These are phyloP conservation scores for Balaenoptera acutorostrata DNA, from an alignment of 2,113 vertebrate genomes.

Conservation along the genomic window DNA sequence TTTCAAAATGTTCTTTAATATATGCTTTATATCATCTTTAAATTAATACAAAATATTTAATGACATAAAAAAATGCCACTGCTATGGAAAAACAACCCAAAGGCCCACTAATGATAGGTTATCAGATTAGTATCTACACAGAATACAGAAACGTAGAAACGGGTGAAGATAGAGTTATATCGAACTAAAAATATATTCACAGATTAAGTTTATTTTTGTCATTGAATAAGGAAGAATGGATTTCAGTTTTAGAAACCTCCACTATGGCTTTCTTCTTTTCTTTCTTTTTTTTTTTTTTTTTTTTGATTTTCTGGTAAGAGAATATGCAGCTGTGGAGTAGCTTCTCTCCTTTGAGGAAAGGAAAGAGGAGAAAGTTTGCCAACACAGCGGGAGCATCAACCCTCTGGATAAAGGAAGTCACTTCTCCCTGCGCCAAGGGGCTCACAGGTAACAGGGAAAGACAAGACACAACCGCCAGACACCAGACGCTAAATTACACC, in stretches of 20 bases:
- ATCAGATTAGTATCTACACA: neutral
- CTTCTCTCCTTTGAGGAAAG: neutral
- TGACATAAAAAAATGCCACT: neutral
- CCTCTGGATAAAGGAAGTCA: neutral
- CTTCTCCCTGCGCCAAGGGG: neutral
- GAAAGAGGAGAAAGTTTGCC: neutral
- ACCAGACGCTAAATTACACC: neutral
- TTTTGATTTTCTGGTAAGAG: neutral
- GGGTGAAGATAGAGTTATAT: neutral
- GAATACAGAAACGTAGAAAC: neutral
- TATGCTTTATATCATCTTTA: neutral
- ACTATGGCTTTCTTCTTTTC: neutral
- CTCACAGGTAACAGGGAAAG: neutral
- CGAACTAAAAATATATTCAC: neutral
- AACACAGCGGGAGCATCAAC: too few species aligned
- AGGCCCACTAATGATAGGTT: neutral
- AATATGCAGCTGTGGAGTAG: neutral
- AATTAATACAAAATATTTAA: neutral
- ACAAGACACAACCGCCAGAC: neutral
- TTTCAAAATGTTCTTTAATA: neutral
- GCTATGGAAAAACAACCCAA: neutral
- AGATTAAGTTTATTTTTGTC: neutral
- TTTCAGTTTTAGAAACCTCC: neutral
- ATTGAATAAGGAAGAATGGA: neutral
- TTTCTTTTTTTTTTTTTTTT: neutral